These are phyloP conservation scores for Lycaon pictus DNA, from an alignment of 2,113 vertebrate genomes.

Conservation along the genomic window DNA sequence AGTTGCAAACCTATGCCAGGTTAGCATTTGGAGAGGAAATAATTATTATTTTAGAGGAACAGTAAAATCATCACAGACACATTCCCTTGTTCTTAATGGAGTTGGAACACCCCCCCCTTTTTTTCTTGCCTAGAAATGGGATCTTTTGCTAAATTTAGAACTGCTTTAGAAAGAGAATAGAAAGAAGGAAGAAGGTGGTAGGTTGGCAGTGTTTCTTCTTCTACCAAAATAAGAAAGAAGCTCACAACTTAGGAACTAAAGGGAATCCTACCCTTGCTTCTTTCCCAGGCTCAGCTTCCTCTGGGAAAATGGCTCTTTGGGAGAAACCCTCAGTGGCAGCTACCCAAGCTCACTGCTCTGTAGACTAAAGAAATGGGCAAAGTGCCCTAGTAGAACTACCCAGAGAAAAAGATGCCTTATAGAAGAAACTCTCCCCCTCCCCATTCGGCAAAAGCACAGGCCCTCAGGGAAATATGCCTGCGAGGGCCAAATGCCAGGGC, in stretches of 20 bases:
- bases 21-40: conserved; percentile 4
- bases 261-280: conserved; percentile 53
- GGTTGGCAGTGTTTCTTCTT: conserved; percentile 51
- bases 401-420: conserved; percentile 45
- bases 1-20: background rate
- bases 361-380: conserved; percentile 69
- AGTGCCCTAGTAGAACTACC: conserved; percentile 42
- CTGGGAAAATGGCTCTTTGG: conserved; percentile 73
- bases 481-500: conserved; percentile 50
- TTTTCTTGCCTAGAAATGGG: background rate
- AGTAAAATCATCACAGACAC: background rate
- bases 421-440: conserved; percentile 3
- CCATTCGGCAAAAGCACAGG: conserved; percentile 20
- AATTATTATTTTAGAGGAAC: background rate
- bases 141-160: conserved; percentile 37
- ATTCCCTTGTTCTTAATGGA: background rate
- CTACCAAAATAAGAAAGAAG: background rate
- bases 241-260: conserved; percentile 57
- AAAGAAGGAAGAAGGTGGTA: conserved; percentile 65
- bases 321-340: conserved; percentile 71
- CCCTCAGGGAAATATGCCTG: conserved; percentile 43
- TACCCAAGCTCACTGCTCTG: conserved; percentile 65
- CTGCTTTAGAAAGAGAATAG: conserved; percentile 1
- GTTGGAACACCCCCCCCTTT: background rate
- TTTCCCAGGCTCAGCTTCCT: conserved; percentile 79